Evolutionary conservation across 2,113 vertebrate species (phyloP).

Genomic region (Indri indri): DNA sequence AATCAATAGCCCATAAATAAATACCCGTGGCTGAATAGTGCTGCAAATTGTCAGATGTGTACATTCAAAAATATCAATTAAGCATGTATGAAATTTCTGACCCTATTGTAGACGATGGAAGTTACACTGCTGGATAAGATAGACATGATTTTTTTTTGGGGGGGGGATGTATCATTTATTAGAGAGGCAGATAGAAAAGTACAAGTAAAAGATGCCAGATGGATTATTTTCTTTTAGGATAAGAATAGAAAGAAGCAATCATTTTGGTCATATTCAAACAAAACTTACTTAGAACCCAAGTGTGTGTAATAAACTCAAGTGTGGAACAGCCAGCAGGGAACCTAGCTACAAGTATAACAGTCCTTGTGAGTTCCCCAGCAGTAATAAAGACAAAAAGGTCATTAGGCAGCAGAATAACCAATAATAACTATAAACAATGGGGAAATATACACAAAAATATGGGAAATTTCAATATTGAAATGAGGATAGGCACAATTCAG

Average conservation of each 20-base stretch:
- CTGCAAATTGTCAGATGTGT: not conserved
- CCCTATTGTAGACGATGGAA: not conserved
- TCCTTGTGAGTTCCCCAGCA: not conserved
- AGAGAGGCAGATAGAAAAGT: conserved; percentile 72
- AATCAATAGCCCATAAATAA: not conserved
- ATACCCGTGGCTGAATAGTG: not conserved
- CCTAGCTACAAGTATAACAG: conserved; percentile 42
- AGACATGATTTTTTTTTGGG: not conserved
- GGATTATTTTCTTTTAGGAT: conserved; percentile 68
- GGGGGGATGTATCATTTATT: conserved; percentile 79
- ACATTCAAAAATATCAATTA: not conserved
- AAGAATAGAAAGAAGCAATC: conserved; percentile 49
- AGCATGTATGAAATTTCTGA: not conserved
- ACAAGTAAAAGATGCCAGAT: conserved; percentile 69
- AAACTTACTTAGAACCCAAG: conserved; percentile 69
- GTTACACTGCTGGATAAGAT: not conserved
- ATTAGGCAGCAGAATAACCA: conserved; percentile 68
- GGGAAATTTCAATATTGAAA: not conserved
- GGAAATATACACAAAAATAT: not conserved
- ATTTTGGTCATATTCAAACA: conserved; percentile 52
- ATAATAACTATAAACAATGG: not conserved
- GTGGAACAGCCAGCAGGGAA: conserved; percentile 65
- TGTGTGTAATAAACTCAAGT: conserved; percentile 61
- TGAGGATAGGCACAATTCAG: not conserved
- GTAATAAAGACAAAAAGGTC: conserved; percentile 65